Base-by-base conservation (phyloP, 30 jellyfish, hydroid and myxozoan genomes). In the Cassiopea xamachana region DNA sequence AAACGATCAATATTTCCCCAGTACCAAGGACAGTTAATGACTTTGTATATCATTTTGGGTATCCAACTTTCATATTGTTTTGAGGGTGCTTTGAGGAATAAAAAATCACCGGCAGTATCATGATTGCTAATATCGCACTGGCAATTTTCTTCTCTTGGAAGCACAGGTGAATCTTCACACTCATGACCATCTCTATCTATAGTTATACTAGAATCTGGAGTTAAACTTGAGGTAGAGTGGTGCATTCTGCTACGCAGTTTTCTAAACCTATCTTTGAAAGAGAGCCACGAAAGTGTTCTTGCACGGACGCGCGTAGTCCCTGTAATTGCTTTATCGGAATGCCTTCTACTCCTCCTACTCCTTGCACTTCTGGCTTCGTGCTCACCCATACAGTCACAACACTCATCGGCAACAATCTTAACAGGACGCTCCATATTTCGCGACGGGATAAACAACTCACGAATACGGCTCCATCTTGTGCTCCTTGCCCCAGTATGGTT, bases 1-100 rank as follows among this genome's bases (percentile, higher is more conserved):
- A 87, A 87, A 1, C 94, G 94, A 55, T 87, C 94, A 62, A 87
- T 87, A 19, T 87, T 77, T 27, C 94, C 94, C 94, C 94, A 87
- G 74, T 87, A 87, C 94, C 94, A 87, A 14, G 89, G 59, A 67
- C 94, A 87, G 69, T 77, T 76, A 3, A 87, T 79, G 50, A 87
- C 94, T 68, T 77, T 87, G 46, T 46, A 69, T 8, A 87, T 76
- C 94, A 76, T 77, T 69, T 87, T 78, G 7, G 94, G 94, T 8
- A 87, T 87, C 27, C 72, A 87, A 17, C 75, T 39, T 71, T 44
- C 75, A 45, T 15, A 27, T 48, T 73, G 70, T 73, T 61, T 84
- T 74, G 45, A 18, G 48, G 76, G 51, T 5, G 69, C 46, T 16
- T 46, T 49, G 59, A 78, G 69, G 48, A 78, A 44, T 2, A 78